Conservation (phyloP, 1,140 invertebrate genomes). For the Mizuhopecten yessoensis region DNA sequence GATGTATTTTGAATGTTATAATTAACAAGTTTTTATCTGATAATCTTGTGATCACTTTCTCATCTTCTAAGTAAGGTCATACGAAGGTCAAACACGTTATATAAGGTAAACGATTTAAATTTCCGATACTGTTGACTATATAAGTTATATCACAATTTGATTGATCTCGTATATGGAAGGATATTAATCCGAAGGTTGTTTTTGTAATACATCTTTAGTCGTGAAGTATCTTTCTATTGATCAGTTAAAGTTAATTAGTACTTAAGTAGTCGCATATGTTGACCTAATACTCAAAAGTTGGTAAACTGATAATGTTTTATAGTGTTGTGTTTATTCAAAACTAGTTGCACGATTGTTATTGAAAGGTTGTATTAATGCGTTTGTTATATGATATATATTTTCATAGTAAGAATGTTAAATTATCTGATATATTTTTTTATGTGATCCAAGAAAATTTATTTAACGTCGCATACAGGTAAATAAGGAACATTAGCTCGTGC, state of each 20-base stretch:
- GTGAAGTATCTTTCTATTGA: background rate
- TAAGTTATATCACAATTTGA: background rate
- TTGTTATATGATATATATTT: no score
- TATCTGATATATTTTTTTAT: no score
- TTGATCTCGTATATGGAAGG: background rate
- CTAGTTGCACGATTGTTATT: background rate
- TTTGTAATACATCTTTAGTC: background rate
- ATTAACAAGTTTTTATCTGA: background rate
- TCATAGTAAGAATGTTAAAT: background rate
- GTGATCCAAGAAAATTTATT: no score
- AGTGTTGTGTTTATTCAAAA: background rate
- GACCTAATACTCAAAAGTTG: background rate
- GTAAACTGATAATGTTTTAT: background rate
- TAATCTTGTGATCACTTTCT: slow-evolving; percentile 12
- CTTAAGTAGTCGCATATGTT: background rate
- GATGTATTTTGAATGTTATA: background rate
- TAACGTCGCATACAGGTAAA: no score
- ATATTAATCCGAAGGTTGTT: background rate
- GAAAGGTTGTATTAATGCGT: background rate
- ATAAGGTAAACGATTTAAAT: background rate
- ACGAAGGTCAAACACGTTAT: background rate
- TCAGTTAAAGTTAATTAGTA: background rate
- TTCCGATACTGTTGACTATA: background rate
- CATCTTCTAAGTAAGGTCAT: background rate
- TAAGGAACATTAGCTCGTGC: no score